Base-by-base conservation (phyloP, 2,113 vertebrate species). In the Corvus hawaiiensis region DNA sequence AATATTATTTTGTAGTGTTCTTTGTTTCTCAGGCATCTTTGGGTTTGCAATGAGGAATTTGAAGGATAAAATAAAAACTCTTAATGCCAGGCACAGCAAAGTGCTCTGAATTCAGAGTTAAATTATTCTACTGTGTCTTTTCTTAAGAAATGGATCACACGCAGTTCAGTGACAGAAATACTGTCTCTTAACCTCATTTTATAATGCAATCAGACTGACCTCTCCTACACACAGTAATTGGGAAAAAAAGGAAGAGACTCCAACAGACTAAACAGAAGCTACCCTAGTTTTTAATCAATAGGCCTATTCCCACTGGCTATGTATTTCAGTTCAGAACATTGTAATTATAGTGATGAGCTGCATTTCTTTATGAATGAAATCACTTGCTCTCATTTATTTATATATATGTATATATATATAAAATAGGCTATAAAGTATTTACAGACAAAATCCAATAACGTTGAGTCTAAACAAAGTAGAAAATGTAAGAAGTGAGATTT, bases 271-370 rank as follows among this genome's bases (percentile, higher is more conserved):
- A 98, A 96, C 63, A 93, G 73, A 93, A 89, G 55, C 73, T 89
- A 96, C 87, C 68, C 87, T 95, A 83, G 90, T 94, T 97, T 96
- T 97, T 96, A 97, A 95, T 97, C 96, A 97, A 97, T 94, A 96
- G 72, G 71, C 63, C n/a, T 91, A 97, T 96, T 94, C 82, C 89
- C 84, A 91, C 52, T 87, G 68, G 94, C 83, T 92, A 67, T 89
- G 77, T 93, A 93, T 94, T 96, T 94, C 67, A 67, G 73, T 93
- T 95, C 85, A 95, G 91, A 95, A 94, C 74, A 83, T 85, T 93
- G 90, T 96, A 97, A 95, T 97, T 97, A 63, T 43, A 95, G 66
- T 75, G 87, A 97, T 67, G 64, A 96, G 51, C 73, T 80, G 77
- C 16, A 78, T 88, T 95, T 96, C 73, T 88, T 94, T 93, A 94